A percentile compares a stretch with the other conserved stretches of the same genome.
phyloP scores from a whole-genome alignment of 2,888 invertebrate species.

The Thecocarcelia acutangulata region DNA sequence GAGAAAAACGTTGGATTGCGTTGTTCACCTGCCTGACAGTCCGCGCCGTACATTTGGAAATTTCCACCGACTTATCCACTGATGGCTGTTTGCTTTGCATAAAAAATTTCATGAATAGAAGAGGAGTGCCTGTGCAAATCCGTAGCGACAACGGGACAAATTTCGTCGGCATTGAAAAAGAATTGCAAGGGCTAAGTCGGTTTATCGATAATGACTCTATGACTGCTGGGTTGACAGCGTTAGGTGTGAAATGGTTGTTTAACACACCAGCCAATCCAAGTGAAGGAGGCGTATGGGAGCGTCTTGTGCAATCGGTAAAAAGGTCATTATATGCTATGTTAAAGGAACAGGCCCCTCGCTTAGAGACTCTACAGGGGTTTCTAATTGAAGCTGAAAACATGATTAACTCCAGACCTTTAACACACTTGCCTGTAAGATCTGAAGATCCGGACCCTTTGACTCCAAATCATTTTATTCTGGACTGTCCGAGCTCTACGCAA shows the following conservation, averaged over 20 bases:
- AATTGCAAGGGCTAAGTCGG: constrained; percentile 8
- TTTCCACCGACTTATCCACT: constrained; percentile 26
- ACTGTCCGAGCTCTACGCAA: too few relatives aligned
- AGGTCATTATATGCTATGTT: constrained; percentile 32
- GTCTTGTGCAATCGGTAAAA: constrained; percentile 62
- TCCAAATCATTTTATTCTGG: not conserved
- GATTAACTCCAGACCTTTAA: not conserved
- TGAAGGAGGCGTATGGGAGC: constrained; percentile 71
- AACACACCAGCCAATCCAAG: constrained; percentile 61
- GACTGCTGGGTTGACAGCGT: not conserved
- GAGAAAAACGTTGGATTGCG: constrained; percentile 62
- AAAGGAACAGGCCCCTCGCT: constrained; percentile 57
- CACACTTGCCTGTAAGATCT: not conserved
- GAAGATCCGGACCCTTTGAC: not conserved
- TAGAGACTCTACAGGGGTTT: too few relatives aligned
- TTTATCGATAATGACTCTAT: constrained; percentile 30
- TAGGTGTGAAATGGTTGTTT: constrained; percentile 57
- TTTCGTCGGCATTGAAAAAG: constrained; percentile 55
- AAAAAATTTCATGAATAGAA: constrained; percentile 59
- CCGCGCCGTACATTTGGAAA: constrained; percentile 62
- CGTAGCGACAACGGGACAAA: constrained; percentile 65
- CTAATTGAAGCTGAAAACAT: constrained; percentile 2
- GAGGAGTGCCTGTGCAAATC: constrained; percentile 55
- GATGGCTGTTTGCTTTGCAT: constrained; percentile 45
- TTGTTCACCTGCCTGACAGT: constrained; percentile 66